phyloP scores from a whole-genome alignment of 2,797 vertebrate species.

The Alca torda region DNA sequence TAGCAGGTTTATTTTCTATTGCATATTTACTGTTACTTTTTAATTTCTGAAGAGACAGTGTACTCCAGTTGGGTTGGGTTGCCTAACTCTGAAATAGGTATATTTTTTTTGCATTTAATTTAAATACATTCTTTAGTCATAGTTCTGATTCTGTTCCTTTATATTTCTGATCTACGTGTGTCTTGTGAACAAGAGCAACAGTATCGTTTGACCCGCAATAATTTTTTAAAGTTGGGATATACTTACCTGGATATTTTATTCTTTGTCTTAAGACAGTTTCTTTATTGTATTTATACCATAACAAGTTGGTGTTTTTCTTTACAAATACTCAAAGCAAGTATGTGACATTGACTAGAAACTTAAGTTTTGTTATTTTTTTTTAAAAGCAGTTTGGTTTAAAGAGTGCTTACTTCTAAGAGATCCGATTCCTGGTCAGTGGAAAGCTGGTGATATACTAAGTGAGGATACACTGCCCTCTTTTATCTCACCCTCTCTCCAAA shows the following conservation, averaged over 20 bases:
- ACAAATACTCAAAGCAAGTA: not conserved
- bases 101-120: not conserved
- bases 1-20: not conserved
- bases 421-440: not conserved
- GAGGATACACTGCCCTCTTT: not conserved
- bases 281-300: not conserved
- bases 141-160: not conserved
- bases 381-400: not conserved
- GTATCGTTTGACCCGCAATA: not conserved
- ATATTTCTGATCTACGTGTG: not conserved
- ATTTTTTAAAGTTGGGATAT: not conserved
- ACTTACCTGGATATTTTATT: not conserved
- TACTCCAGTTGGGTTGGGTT: not conserved
- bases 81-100: not conserved
- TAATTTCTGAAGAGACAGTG: not conserved
- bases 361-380: not conserved
- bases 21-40: not conserved
- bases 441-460: not conserved
- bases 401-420: not conserved
- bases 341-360: not conserved
- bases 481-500: accelerated
- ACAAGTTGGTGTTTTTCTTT: not conserved
- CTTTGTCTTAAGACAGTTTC: not conserved
- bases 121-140: not conserved
- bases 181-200: not conserved